Conservation (phyloP, 2,113 vertebrate genomes). For the Thunnus thynnus region DNA sequence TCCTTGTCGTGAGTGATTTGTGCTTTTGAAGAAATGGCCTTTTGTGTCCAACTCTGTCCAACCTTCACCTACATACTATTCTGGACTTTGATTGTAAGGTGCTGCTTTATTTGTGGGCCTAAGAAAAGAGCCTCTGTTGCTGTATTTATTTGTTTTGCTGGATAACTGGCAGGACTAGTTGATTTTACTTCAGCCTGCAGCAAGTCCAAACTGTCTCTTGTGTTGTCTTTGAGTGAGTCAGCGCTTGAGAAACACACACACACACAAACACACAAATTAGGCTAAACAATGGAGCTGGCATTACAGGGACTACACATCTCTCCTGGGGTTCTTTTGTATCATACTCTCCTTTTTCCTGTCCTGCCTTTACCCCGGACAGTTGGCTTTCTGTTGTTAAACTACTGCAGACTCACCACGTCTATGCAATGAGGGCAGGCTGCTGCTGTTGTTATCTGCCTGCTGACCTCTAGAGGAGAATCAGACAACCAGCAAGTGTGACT, state of each 20-base stretch:
- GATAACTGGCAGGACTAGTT: conserved; percentile 45
- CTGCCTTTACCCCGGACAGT: conserved; percentile 23
- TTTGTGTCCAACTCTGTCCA: conserved; percentile 28
- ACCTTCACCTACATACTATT: conserved; percentile 1
- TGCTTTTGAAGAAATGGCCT: conserved; percentile 32
- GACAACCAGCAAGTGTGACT: conserved; percentile 18
- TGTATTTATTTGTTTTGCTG: conserved; percentile 45
- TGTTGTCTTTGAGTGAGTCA: conserved; percentile 26
- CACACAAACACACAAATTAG: background rate
- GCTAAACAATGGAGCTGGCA: conserved; percentile 50
- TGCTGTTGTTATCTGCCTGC: conserved; percentile 1
- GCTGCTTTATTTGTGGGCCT: conserved; percentile 26
- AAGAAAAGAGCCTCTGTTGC: conserved; percentile 61
- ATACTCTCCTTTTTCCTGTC: conserved; percentile 32
- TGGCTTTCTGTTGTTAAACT: conserved; percentile 21
- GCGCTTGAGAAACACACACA: conserved; percentile 21
- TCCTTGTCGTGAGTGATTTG: conserved; percentile 16
- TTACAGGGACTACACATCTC: conserved; percentile 26
- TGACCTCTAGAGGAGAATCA: conserved; percentile 29
- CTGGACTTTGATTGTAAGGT: conserved; percentile 41
- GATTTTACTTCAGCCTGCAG: conserved; percentile 45
- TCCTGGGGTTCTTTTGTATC: conserved; percentile 50
- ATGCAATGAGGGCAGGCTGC: conserved; percentile 24
- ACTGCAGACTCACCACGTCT: background rate
- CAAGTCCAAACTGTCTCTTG: conserved; percentile 17